Conservation (phyloP, 2,888 invertebrate species). For the Clostera curtula region DNA sequence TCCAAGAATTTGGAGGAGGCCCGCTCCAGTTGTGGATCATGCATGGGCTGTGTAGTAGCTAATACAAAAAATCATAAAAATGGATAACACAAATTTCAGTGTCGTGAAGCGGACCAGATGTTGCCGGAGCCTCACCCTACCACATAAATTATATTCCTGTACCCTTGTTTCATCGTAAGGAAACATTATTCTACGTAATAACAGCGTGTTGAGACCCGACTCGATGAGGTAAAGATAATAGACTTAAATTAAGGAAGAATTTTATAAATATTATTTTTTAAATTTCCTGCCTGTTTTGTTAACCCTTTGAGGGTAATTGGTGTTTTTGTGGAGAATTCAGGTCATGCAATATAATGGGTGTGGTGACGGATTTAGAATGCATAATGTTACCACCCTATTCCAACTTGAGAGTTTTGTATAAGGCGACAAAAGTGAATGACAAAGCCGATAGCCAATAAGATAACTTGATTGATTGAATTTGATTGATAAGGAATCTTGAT, state of each 20-base stretch:
- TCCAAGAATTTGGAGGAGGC: too few relatives aligned
- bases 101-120: constrained; percentile 49
- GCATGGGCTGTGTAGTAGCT: too few relatives aligned
- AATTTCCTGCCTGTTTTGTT: constrained; percentile 10
- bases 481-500: too few relatives aligned
- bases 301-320: not conserved
- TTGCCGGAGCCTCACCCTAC: constrained; percentile 28
- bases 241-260: constrained; percentile 16
- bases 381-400: too few relatives aligned
- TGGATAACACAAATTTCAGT: constrained; percentile 18
- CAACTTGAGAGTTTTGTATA: too few relatives aligned
- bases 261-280: constrained; percentile 8
- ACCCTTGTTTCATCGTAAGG: constrained; percentile 42
- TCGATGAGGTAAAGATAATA: constrained; percentile 31
- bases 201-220: constrained; percentile 31
- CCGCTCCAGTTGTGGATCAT: too few relatives aligned
- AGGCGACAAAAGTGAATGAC: too few relatives aligned
- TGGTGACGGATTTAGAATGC: too few relatives aligned
- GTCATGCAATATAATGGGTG: too few relatives aligned
- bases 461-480: too few relatives aligned
- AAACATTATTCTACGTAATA: constrained; percentile 38
- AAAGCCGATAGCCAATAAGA: too few relatives aligned
- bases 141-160: constrained; percentile 57
- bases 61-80: too few relatives aligned
- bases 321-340: not conserved